These are phyloP conservation scores for Teleogryllus oceanicus DNA, from an alignment of 2,888 invertebrate species.

Conservation along the genomic window DNA sequence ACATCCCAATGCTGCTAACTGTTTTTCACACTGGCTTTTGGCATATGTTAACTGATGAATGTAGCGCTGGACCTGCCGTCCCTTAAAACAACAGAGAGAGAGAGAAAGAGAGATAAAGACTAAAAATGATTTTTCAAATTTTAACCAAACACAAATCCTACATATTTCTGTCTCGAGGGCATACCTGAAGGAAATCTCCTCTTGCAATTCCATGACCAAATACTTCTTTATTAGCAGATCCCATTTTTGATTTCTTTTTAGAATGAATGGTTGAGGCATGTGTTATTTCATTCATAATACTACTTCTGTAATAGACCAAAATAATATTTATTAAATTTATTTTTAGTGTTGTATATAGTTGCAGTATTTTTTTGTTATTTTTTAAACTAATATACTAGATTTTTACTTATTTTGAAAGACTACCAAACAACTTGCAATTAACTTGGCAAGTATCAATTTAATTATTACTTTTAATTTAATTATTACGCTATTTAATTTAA, in stretches of 20 bases:
- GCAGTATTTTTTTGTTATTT: too few species aligned
- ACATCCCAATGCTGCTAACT: conserved; percentile 71
- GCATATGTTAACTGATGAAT: conserved; percentile 78
- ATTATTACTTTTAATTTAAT: too few species aligned
- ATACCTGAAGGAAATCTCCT: conserved; percentile 60
- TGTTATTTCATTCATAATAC: conserved; percentile 89
- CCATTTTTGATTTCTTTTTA: conserved; percentile 78
- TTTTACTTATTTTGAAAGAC: too few species aligned
- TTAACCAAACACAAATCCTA: background rate
- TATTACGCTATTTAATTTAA: too few species aligned
- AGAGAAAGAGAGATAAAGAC: background rate
- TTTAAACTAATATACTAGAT: too few species aligned
- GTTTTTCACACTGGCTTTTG: conserved; percentile 76
- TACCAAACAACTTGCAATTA: too few species aligned
- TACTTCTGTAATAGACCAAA: conserved; percentile 56
- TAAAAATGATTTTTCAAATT: background rate
- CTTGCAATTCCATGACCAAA: conserved; percentile 60
- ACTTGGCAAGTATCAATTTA: too few species aligned
- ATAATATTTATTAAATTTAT: too few species aligned
- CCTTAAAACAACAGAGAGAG: conserved; percentile 50
- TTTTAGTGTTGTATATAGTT: too few species aligned
- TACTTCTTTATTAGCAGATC: conserved; percentile 61
- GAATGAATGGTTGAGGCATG: conserved; percentile 90
- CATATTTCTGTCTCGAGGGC: background rate
- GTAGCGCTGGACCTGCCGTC: conserved; percentile 78